Conservation (phyloP, 1,140 invertebrate species). For the Bombus confusus region DNA sequence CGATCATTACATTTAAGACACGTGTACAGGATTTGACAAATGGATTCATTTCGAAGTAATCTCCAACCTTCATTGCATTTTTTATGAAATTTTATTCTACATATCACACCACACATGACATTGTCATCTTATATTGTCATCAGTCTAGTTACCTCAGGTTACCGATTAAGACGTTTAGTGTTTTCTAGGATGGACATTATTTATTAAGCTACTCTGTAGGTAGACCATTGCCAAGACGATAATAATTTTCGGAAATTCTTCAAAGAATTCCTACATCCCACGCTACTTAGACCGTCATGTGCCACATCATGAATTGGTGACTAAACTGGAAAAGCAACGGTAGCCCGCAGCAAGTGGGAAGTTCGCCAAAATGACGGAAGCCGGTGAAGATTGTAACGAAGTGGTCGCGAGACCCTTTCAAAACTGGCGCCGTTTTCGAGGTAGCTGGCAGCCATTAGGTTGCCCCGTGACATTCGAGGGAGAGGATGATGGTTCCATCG, state of each 20-base stretch:
- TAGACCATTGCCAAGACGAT: neutral
- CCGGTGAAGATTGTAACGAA: neutral
- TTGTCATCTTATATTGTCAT: too few species aligned
- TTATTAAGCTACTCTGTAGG: neutral
- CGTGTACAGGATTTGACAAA: neutral
- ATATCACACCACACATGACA: neutral
- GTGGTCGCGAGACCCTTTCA: constrained; percentile 54
- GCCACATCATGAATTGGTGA: too few species aligned
- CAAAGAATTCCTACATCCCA: too few species aligned
- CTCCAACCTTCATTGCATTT: accelerated
- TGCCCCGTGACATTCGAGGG: constrained; percentile 73
- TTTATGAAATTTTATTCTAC: neutral
- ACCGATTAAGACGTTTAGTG: neutral
- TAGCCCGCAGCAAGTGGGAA: too few species aligned
- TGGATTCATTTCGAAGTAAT: too few species aligned
- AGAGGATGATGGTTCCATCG: constrained; percentile 81
- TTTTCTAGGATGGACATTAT: neutral
- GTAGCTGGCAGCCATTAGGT: constrained; percentile 77
- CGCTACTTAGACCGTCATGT: neutral
- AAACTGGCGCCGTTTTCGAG: constrained; percentile 77
- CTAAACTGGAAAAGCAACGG: neutral
- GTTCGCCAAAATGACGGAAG: neutral
- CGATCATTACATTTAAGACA: neutral
- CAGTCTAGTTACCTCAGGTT: too few species aligned
- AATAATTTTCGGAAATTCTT: neutral